These are phyloP conservation scores for Neosilurus hyrtlii DNA, from an alignment of 2,797 vertebrate species.

Conservation along the genomic window DNA sequence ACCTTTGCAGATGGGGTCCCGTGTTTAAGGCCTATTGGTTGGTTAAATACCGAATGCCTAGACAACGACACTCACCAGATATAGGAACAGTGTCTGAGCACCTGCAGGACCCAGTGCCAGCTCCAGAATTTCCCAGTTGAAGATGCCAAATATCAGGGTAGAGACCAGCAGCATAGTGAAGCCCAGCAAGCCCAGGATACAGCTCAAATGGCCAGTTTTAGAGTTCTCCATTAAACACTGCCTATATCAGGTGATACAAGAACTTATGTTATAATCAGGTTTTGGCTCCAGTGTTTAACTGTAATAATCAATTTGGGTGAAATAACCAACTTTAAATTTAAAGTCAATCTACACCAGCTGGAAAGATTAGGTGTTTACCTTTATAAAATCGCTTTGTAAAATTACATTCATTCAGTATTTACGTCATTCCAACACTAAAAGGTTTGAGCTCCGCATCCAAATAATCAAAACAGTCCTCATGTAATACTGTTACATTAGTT, in stretches of 20 bases:
- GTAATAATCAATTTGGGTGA: background rate
- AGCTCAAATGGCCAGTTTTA: conserved; percentile 71
- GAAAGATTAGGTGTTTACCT: background rate
- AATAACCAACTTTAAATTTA: background rate
- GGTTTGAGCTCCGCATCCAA: background rate
- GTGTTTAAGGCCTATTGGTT: background rate
- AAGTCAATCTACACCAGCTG: background rate
- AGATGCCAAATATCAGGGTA: conserved; percentile 67
- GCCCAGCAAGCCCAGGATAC: conserved; percentile 72
- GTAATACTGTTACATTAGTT: background rate
- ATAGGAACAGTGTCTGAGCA: conserved; percentile 68
- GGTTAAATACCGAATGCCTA: background rate
- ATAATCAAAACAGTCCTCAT: background rate
- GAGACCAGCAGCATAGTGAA: conserved; percentile 74
- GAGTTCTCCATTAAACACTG: conserved; percentile 66
- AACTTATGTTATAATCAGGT: background rate
- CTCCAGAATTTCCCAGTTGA: conserved; percentile 70
- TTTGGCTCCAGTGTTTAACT: background rate
- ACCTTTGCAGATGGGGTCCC: too few relatives aligned
- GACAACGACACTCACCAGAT: conserved; percentile 68
- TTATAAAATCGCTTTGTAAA: background rate
- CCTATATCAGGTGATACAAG: conserved; percentile 57
- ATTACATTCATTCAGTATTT: background rate
- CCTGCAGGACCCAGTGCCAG: conserved; percentile 66
- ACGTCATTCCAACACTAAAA: background rate